Evolutionary conservation across 2,888 invertebrate species (phyloP), one percentile per base, ranked within the genome.

Genomic region (Thelaira solivaga): DNA sequence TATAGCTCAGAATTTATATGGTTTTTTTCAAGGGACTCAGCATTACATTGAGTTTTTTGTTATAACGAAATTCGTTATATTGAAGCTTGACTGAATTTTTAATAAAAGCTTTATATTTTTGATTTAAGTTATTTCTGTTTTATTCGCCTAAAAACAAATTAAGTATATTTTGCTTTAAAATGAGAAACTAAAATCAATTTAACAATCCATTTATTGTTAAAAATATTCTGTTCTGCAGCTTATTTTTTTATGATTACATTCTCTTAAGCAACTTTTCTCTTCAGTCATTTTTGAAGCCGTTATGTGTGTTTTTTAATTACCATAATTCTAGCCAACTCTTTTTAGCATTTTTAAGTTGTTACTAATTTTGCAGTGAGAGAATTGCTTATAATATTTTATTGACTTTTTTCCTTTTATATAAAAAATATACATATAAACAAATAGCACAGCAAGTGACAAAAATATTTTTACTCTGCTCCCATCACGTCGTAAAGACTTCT

Each of bases 231-330:
- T 24, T 55, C 2, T 22, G 1, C 5, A 2, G 13, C 0, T 5
- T 36, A 6, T 41, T 29, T 8, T 4, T n/a, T 22, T 39, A 43
- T 57, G n/a, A 68, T 45, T 26, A 3, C 13, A 62, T 36, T 26
- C n/a, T 29, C 55, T 72, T 22, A 39, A 62, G 1, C 6, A 5
- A 11, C 53, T 62, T 36, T 3, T 29, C n/a, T n/a, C 1, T n/a
- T 13, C n/a, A 16, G 1, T 2, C 26, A 10, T 4, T 36, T 45
- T 45, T 0, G 3, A 20, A 8, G 39, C 45, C 62, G 62, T 53
- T 72, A 62, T 53, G 13, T 55, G 24, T 51, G 18, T 51, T 61
- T n/a, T n/a, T n/a, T 39, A 55, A 71, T 72, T 72, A 72, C 45
- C 72, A 62, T 45, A 62, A 71, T 13, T 45, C 36, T 39, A 39